Evolutionary conservation across 2,113 vertebrate genomes (phyloP).

Genomic region (Turdus rufiventris): DNA sequence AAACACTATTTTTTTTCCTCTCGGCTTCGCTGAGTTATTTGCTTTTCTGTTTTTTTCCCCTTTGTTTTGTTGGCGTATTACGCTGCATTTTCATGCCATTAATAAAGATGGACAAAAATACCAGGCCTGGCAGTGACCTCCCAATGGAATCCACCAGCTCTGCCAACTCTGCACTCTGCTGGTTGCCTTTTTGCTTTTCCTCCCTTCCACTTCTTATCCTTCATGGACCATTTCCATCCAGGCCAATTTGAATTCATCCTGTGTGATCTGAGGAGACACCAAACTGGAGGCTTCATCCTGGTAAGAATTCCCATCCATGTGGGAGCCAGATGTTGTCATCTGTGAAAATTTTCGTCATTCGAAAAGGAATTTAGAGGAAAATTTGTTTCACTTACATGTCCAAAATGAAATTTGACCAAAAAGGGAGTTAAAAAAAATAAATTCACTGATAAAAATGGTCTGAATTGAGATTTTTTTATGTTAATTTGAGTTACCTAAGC

Average conservation of each 20-base stretch:
- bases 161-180: neutral
- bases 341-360: neutral
- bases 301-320: neutral
- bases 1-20: neutral
- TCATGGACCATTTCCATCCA: neutral
- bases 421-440: neutral
- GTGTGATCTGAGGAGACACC: slow-evolving; percentile 1
- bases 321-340: slow-evolving; percentile 22
- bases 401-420: neutral
- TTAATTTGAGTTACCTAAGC: neutral
- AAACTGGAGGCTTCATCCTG: neutral
- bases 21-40: neutral
- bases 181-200: neutral
- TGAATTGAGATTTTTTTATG: neutral
- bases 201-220: neutral
- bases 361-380: neutral
- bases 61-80: neutral
- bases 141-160: neutral
- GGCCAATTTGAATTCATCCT: neutral
- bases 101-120: neutral
- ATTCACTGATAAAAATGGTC: neutral
- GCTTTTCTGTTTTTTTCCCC: fast-evolving
- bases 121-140: slow-evolving; percentile 11
- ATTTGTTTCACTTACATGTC: neutral
- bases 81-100: neutral